Conservation (phyloP, 2,113 vertebrate genomes). For the Macquaria australasica region DNA sequence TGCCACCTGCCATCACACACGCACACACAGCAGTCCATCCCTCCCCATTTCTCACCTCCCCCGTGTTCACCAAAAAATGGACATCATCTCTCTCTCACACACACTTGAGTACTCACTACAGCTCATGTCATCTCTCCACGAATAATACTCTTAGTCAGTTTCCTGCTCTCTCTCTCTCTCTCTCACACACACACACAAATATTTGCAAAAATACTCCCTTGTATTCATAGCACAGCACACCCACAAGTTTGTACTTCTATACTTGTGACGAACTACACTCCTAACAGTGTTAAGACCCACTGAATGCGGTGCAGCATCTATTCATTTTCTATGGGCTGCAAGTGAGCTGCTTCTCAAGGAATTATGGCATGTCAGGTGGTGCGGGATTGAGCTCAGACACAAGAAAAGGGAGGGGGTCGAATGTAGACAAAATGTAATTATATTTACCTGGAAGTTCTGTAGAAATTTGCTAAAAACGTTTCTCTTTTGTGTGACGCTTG, state of each 20-base stretch:
- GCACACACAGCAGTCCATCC: conserved; percentile 44
- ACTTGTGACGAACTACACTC: neutral
- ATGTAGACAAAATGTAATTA: neutral
- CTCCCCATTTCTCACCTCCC: conserved; percentile 66
- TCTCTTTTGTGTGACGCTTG: neutral
- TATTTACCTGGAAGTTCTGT: neutral
- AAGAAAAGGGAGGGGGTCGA: neutral
- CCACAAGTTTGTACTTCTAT: neutral
- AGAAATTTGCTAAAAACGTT: neutral
- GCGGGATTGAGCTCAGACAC: neutral
- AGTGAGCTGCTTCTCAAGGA: no score
- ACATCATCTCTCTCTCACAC: conserved; percentile 44
- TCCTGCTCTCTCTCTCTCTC: neutral
- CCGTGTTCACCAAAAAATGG: conserved; percentile 44
- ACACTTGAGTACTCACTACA: conserved; percentile 2
- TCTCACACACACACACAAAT: conserved; percentile 9
- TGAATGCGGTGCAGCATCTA: neutral
- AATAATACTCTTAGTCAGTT: conserved; percentile 21
- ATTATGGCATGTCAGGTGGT: neutral
- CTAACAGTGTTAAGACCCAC: neutral
- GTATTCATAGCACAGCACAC: neutral
- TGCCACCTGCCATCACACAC: conserved; percentile 63
- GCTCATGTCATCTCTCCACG: neutral
- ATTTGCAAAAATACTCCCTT: conserved; percentile 12
- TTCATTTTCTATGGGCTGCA: no score